phyloP scores from a whole-genome alignment of 2,113 vertebrate genomes.

The Oryzias woworae region DNA sequence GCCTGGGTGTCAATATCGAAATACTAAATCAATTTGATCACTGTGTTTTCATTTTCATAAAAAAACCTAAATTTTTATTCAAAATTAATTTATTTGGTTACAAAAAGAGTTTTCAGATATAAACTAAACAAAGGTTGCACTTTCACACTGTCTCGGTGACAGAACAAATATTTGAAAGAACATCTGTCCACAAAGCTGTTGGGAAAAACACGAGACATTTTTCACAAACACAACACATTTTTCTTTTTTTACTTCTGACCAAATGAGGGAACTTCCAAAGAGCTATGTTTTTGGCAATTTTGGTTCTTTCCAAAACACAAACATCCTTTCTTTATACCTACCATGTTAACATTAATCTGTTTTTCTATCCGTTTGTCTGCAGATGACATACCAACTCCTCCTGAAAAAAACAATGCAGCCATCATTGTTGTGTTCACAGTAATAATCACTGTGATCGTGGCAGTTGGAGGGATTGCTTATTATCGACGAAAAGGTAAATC shows the following conservation, averaged over 20 bases:
- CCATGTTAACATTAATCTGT: background rate
- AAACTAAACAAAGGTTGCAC: too few species aligned
- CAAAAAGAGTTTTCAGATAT: too few species aligned
- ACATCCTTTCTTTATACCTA: background rate
- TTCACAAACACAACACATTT: background rate
- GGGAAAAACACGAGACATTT: background rate
- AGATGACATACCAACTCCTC: constrained; percentile 38
- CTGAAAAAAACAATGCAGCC: background rate
- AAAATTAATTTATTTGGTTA: too few species aligned
- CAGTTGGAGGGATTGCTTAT: constrained; percentile 1
- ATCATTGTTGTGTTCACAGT: constrained; percentile 4
- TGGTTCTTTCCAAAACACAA: constrained; percentile 58
- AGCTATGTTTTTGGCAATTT: constrained; percentile 9
- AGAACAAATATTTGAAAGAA: too few species aligned
- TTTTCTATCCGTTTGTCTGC: constrained; percentile 17
- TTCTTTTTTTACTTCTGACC: background rate
- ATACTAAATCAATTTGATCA: too few species aligned
- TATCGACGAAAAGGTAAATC: constrained; percentile 43
- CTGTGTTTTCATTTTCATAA: too few species aligned
- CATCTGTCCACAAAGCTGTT: background rate
- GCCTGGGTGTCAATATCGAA: too few species aligned
- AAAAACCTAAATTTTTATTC: too few species aligned
- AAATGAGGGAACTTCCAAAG: constrained; percentile 32
- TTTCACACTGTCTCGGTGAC: too few species aligned
- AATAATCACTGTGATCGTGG: background rate